phyloP scores from a whole-genome alignment of 2,113 vertebrate species.

The Columba janthina region DNA sequence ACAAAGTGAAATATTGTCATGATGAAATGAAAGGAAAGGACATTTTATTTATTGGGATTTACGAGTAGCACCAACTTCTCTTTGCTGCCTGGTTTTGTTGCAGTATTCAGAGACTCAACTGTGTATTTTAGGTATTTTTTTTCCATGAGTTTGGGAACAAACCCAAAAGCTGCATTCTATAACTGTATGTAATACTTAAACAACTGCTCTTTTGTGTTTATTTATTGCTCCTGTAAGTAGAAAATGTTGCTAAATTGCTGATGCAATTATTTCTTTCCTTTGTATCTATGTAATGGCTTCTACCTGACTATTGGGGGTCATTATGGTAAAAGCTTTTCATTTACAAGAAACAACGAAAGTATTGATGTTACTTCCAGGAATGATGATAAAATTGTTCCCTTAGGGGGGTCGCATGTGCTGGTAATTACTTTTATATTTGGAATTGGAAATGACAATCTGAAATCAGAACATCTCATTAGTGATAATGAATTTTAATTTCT shows the following conservation, averaged over 20 bases:
- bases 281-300: not conserved
- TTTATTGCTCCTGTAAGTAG: not conserved
- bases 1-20: not conserved
- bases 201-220: not conserved
- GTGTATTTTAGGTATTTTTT: not conserved
- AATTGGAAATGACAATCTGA: constrained; percentile 20
- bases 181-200: not conserved
- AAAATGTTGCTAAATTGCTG: not conserved
- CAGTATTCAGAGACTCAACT: not conserved
- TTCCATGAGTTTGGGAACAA: not conserved
- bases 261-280: not conserved
- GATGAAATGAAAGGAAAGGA: not conserved
- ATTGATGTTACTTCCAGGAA: not conserved
- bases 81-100: not conserved
- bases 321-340: not conserved
- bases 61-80: not conserved
- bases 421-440: constrained; percentile 40
- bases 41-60: not conserved
- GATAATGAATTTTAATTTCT: constrained; percentile 37
- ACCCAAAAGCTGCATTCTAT: not conserved
- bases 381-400: not conserved
- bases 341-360: not conserved
- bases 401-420: not conserved
- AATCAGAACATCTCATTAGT: constrained; percentile 28
- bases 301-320: not conserved